Conservation (phyloP, 2,888 invertebrate genomes). For the Thumatha senex region DNA sequence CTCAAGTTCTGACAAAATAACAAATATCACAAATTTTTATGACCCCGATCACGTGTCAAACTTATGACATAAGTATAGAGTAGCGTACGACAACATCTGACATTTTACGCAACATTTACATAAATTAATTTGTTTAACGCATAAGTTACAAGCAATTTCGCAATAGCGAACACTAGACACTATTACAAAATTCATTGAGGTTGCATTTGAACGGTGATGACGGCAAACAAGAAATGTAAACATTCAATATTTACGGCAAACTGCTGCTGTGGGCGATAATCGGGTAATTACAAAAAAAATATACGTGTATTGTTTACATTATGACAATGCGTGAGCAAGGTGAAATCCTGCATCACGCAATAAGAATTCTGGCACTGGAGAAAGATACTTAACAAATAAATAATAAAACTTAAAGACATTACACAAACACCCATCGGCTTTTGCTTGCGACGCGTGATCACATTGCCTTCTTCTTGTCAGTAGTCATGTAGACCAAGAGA, state of each 20-base stretch:
- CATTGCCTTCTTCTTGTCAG: no score
- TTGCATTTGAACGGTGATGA: conserved; percentile 29
- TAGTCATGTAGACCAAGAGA: no score
- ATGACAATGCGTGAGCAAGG: not conserved
- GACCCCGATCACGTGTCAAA: not conserved
- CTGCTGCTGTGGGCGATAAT: conserved; percentile 35
- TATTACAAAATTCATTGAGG: conserved; percentile 48
- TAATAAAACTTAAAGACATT: no score
- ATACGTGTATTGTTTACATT: not conserved
- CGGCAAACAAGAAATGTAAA: conserved; percentile 41
- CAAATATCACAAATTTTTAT: no score
- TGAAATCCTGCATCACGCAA: not conserved
- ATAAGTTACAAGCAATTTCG: conserved; percentile 34
- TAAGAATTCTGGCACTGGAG: no score
- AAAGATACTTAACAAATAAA: no score
- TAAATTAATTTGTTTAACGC: conserved; percentile 57
- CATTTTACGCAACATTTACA: conserved; percentile 59
- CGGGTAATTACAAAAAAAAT: conserved; percentile 10
- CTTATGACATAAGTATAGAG: conserved; percentile 3
- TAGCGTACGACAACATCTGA: conserved; percentile 13
- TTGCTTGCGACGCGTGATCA: no score
- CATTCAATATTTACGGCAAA: conserved; percentile 19
- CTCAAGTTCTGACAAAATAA: no score
- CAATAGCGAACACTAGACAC: conserved; percentile 32
- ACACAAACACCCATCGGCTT: no score